These are phyloP conservation scores for Porites rus DNA, from an alignment of 92 coral and sea anemone species.

Conservation along the genomic window DNA sequence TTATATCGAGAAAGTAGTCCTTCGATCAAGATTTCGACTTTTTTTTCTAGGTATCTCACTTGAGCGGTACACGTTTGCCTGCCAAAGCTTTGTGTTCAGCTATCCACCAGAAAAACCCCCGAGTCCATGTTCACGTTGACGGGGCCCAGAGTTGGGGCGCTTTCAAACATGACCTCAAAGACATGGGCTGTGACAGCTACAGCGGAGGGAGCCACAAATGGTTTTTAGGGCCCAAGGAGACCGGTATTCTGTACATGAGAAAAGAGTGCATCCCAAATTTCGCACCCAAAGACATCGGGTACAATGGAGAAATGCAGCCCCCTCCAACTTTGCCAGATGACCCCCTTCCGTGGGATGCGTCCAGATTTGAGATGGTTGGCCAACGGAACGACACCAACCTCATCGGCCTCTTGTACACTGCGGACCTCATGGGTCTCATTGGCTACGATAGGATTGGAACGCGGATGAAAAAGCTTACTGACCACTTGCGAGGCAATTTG, in stretches of 20 bases:
- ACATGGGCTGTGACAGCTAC: constrained; percentile 74
- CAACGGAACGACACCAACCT: constrained; percentile 75
- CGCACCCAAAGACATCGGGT: constrained; percentile 75
- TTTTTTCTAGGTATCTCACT: constrained; percentile 58
- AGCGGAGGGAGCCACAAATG: constrained; percentile 75
- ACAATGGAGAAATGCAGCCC: constrained; percentile 56
- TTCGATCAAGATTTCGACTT: background rate
- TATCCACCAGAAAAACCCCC: constrained; percentile 50
- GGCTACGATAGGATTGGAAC: constrained; percentile 46
- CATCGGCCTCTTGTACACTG: constrained; percentile 70
- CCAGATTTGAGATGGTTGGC: constrained; percentile 71
- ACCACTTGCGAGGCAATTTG: constrained; percentile 30
- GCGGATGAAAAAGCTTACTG: constrained; percentile 49
- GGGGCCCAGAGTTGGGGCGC: constrained; percentile 81
- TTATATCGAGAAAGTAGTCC: too few relatives aligned
- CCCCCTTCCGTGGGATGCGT: constrained; percentile 36
- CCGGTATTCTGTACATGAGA: constrained; percentile 78
- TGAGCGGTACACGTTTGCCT: constrained; percentile 72
- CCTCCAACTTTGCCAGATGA: constrained; percentile 53
- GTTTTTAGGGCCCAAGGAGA: constrained; percentile 81
- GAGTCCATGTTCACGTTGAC: constrained; percentile 72
- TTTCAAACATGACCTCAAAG: constrained; percentile 49
- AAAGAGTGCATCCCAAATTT: constrained; percentile 50
- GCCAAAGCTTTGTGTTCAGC: constrained; percentile 49
- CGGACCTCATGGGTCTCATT: constrained; percentile 66